Base-by-base conservation (phyloP, 2,113 vertebrate species). In the Potamarius usumacintae region DNA sequence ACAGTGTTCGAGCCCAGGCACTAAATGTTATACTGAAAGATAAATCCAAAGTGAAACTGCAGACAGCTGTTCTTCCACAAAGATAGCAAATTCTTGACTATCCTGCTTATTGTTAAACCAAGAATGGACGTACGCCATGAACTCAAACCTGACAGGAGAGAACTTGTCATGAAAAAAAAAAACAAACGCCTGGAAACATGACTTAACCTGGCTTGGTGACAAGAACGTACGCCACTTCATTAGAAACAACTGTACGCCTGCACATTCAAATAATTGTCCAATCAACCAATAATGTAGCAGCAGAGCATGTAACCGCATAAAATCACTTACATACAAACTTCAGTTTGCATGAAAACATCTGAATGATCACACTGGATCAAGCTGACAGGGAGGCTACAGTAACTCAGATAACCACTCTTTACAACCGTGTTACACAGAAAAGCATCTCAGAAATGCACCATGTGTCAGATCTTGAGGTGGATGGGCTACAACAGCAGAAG, bases 21-120 rank as follows among this genome's bases (percentile, higher is more conserved):
- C 15, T 53, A 53, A 53, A 53, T 15, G 76, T n/a, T 78, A 27
- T 15, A n/a, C 48, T 52, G 74, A 14, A 52, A 55, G 15, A 79
- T 79, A 27, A 79, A 48, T 74, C 71, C 71, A 20, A 48, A 76
- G 72, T 72, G 50, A 57, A 71, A 83, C 20, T 53, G 6, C 82
- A 34, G 27, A 42, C 22, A 25, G 65, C 48, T 53, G 10, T 42
- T 58, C 55, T 82, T 82, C 58, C 30, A 42, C 20, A 83, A 53
- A 52, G 62, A 25, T 53, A 52, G 10, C 52, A 53, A 67, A 67
- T 48, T 71, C 8, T 22, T 11, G 34, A 8, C 34, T 5, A 48
- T 48, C 34, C 34, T 20, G 42, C 71, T 48, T 10, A 74, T 48
- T 18, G 4, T 20, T 3, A 48, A 74, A 34, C 17, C 34, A 25